These are phyloP conservation scores for Nasonia vitripennis DNA, from an alignment of 1,140 invertebrate species.

Conservation along the genomic window DNA sequence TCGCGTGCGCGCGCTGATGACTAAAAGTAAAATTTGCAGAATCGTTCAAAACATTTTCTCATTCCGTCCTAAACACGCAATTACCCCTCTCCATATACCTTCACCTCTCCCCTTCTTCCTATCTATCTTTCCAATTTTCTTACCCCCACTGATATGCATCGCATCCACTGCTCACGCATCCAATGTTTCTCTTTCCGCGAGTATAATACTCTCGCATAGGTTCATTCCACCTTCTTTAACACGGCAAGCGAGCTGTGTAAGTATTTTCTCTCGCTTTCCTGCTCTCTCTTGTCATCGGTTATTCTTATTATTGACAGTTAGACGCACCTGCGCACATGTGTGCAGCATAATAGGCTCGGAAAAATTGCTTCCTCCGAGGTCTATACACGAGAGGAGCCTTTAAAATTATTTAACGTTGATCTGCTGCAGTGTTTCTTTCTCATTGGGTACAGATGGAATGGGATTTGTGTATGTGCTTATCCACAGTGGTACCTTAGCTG, in stretches of 20 bases:
- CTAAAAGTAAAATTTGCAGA: neutral
- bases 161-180: too few relatives aligned
- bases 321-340: neutral
- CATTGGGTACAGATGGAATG: too few relatives aligned
- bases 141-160: neutral
- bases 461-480: neutral
- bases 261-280: neutral
- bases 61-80: neutral
- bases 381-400: neutral
- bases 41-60: neutral
- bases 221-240: neutral
- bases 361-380: neutral
- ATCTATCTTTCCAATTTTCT: neutral
- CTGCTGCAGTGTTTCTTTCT: too few relatives aligned
- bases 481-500: neutral
- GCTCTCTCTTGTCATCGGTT: neutral
- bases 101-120: neutral
- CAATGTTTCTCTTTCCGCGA: neutral
- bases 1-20: neutral
- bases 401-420: neutral
- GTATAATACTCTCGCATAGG: neutral
- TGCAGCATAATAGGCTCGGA: neutral
- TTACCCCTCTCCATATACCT: neutral
- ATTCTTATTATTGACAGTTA: slow-evolving; percentile 39
- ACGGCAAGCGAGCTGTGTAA: slow-evolving; percentile 29